Evolutionary conservation across 2,888 invertebrate genomes (phyloP).

Genomic region (Drosophila phalerata): DNA sequence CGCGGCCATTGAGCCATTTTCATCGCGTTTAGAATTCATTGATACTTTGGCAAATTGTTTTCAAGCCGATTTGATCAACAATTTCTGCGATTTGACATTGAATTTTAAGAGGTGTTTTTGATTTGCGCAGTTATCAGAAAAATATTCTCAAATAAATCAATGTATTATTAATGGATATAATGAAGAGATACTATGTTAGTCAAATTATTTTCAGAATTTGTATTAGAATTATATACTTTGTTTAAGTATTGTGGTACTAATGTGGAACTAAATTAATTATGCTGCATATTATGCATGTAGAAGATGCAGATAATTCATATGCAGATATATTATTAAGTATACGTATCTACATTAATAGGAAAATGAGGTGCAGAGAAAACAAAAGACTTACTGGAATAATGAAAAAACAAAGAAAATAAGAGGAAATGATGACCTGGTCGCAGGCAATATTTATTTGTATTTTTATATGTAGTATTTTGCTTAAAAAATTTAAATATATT

Average conservation of each 20-base stretch:
- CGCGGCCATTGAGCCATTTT: slow-evolving; percentile 70
- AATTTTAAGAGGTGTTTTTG: slow-evolving; percentile 20
- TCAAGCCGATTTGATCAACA: slow-evolving; percentile 34
- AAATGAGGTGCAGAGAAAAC: not conserved
- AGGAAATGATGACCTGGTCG: too few relatives aligned
- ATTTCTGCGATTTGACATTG: slow-evolving; percentile 58
- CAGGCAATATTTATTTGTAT: not conserved
- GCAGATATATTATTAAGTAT: too few relatives aligned
- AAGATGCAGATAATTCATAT: too few relatives aligned
- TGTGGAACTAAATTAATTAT: too few relatives aligned
- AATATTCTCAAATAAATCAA: not conserved
- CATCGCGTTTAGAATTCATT: slow-evolving; percentile 76
- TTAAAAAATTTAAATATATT: too few relatives aligned
- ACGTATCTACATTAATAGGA: not conserved
- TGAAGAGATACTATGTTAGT: not conserved
- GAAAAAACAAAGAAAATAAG: too few relatives aligned
- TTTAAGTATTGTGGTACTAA: not conserved
- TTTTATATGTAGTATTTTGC: not conserved
- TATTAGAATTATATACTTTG: too few relatives aligned
- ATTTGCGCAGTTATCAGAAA: not conserved
- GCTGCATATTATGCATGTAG: too few relatives aligned
- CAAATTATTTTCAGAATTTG: not conserved
- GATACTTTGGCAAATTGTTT: slow-evolving; percentile 72
- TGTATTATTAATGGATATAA: not conserved
- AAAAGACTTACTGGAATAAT: too few relatives aligned